Conservation (phyloP, 2,888 invertebrate genomes). For the Escarpia spicata region DNA sequence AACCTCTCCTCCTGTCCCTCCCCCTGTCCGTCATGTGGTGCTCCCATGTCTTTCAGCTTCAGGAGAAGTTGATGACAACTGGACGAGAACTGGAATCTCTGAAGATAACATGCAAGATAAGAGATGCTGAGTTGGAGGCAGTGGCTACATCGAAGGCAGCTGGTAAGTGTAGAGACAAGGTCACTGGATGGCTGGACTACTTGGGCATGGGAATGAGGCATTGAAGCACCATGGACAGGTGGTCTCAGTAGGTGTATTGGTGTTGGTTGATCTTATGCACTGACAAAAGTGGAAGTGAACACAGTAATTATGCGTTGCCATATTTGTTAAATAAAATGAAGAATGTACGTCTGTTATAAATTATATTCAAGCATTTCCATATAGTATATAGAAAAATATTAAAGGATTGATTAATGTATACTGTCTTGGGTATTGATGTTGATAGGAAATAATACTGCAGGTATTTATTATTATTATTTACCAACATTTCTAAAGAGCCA, state of each 20-base stretch:
- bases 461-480: too few relatives aligned
- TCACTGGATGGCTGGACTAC: background rate
- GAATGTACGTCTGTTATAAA: too few relatives aligned
- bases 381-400: too few relatives aligned
- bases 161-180: slow-evolving; percentile 23
- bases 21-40: background rate
- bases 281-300: too few relatives aligned
- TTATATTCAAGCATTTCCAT: too few relatives aligned
- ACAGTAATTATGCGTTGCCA: too few relatives aligned
- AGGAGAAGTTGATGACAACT: slow-evolving; percentile 41
- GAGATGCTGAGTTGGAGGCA: slow-evolving; percentile 33
- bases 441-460: too few relatives aligned
- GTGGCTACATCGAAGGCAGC: slow-evolving; percentile 24
- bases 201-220: background rate
- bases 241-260: background rate
- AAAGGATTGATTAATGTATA: too few relatives aligned
- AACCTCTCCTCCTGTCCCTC: background rate
- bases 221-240: background rate
- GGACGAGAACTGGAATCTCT: slow-evolving; percentile 46
- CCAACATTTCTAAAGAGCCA: too few relatives aligned
- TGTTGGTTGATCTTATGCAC: too few relatives aligned
- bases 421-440: too few relatives aligned
- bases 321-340: too few relatives aligned
- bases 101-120: slow-evolving; percentile 41
- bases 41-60: slow-evolving; percentile 39